Base-by-base conservation (phyloP, 2,888 invertebrate genomes). In the Ariolimax columbianus region DNA sequence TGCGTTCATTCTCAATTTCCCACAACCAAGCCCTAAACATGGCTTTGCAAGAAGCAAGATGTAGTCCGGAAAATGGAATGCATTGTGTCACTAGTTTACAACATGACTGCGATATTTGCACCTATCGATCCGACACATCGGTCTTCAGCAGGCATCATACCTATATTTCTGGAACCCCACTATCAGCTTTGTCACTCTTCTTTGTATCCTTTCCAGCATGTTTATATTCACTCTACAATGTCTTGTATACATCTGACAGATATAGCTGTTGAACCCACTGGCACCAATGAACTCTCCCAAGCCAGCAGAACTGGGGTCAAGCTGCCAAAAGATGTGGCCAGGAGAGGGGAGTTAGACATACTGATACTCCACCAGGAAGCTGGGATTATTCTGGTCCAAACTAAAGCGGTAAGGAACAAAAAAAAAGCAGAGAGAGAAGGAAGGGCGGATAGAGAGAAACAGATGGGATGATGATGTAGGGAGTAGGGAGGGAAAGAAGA, bases 291-390 rank as follows among this genome's bases (percentile, higher is more conserved):
- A 1, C 6, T 2, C 7, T 14, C 43, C 11, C 43, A 26, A 30
- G n/a, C 43, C 17, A 40, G 17, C 7, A 33, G 17, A 33, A 59
- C 38, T 26, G 43, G n/a, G 19, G 59, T 59, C 40, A 79, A 83
- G 26, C 77, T 83, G 9, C 83, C 83, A 19, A 77, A 68, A 47
- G 77, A 83, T 77, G 83, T 83, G 1, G 68, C 83, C 17, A 33
- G n/a, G 0, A 77, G 83, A 77, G 83, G 83, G 33, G 83, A 83
- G 51, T 33, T 83, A 40, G 83, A 83, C 33, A 70, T 77, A 47
- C 33, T 83, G 7, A 51, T 83, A 1, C 73, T 83, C 26, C 83
- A 83, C 30, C 77, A 77, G 26, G 38, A 83, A 17, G 83, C 83
- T 23, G 83, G 83, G n/a, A 33, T 83, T 26, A 2, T 83, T 3